Conservation (phyloP, 2,113 vertebrate genomes). For the Naja naja region DNA sequence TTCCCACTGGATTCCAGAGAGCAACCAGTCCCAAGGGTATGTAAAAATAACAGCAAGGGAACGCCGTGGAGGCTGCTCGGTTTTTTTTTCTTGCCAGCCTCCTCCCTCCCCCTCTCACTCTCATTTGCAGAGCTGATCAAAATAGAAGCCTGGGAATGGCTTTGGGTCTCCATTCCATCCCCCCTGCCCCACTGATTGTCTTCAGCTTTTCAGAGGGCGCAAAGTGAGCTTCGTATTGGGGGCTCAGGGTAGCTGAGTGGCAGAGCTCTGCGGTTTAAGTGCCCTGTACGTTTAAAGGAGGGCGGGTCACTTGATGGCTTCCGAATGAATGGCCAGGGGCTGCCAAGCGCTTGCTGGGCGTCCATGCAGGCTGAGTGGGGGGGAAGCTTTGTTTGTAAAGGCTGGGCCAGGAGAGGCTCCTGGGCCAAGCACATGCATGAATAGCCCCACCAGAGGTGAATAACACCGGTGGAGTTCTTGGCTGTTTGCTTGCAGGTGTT, state of each 20-base stretch:
- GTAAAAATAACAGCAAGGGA: slow-evolving; percentile 10
- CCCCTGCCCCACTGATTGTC: too few relatives aligned
- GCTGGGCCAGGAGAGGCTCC: background rate
- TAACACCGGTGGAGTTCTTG: background rate
- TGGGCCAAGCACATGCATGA: background rate
- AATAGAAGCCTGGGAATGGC: slow-evolving; percentile 16
- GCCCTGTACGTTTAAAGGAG: background rate
- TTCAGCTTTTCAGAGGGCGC: background rate
- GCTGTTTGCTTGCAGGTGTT: background rate
- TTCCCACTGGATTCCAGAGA: background rate
- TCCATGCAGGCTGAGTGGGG: background rate
- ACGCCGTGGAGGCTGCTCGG: background rate
- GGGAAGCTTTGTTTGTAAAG: background rate
- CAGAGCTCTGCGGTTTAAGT: too few relatives aligned
- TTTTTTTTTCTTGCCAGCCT: too few relatives aligned
- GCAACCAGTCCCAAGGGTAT: background rate
- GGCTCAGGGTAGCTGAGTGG: too few relatives aligned
- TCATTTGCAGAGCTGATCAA: background rate
- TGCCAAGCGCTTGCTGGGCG: background rate
- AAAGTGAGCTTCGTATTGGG: background rate
- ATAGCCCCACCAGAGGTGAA: background rate
- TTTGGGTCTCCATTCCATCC: background rate
- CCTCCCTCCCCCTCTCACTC: background rate
- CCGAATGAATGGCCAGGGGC: background rate
- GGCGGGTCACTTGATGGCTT: background rate